Evolutionary conservation across 2,113 vertebrate species (phyloP), one percentile per base, ranked within the genome.

Genomic region (Marmota flaviventris): DNA sequence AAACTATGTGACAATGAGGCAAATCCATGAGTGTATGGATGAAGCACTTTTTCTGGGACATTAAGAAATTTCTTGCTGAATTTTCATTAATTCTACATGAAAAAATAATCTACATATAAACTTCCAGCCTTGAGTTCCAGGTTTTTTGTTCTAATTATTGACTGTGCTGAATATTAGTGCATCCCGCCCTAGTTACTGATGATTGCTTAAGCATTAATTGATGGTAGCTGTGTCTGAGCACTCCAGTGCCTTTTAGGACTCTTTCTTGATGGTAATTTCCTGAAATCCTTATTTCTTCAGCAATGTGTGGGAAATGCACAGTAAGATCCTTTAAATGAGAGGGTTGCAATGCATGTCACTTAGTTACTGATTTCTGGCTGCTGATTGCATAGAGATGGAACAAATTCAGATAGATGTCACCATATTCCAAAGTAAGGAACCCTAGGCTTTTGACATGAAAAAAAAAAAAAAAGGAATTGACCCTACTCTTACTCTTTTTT

Each of bases 191-290:
- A 16, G 16, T 88, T 84, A 14, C 45, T 79, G 85, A 81, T 79
- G 83, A 85, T 17, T 53, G 51, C 48, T 48, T 67, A 75, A n/a
- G 1, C 51, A 25, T 42, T 85, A 89, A 56, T 51, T 89, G 56
- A 69, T 61, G 37, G 5, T 45, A 90, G 61, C 25, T 65, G 6
- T 83, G 5, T 83, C 48, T n/a, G 10, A 94, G 39, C 18, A 27
- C 39, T n/a, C 11, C 58, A 75, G 45, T 85, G 37, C 53, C 79
- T 70, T 75, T 95, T 84, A 91, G 91, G 37, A 48, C 16, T 42
- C 63, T 85, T 91, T 67, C 69, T 93, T 63, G 20, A 93, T 77
- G 34, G 32, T 7, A 63, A 78, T 82, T 93, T 90, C n/a, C 32
- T 70, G 1, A 58, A 72, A 88, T 67, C 10, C 9, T 42, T 78